These are phyloP conservation scores for Melieria omissa DNA, from an alignment of 2,888 invertebrate species.

Conservation along the genomic window DNA sequence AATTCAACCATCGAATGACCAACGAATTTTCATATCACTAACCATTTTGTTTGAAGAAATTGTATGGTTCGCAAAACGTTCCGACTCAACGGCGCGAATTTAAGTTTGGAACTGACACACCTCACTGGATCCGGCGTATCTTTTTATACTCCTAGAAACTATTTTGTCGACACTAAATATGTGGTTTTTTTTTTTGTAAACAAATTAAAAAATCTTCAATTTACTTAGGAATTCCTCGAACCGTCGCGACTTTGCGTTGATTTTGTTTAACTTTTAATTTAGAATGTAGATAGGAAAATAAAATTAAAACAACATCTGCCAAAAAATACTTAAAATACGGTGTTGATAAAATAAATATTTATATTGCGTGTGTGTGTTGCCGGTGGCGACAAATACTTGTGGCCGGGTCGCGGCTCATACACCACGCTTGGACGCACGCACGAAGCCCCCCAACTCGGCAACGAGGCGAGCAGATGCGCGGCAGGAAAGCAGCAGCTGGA, in stretches of 20 bases:
- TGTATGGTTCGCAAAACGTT: not conserved
- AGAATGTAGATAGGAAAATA: conserved; percentile 2
- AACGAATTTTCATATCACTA: not conserved
- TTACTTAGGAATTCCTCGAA: conserved; percentile 8
- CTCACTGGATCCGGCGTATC: not conserved
- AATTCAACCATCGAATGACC: no score
- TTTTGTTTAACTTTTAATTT: conserved; percentile 18
- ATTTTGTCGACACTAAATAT: not conserved
- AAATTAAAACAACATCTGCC: not conserved
- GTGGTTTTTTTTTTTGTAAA: not conserved
- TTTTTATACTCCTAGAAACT: conserved; percentile 20
- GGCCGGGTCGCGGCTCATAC: no score
- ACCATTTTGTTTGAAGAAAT: conserved; percentile 13
- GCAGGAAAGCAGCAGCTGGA: no score
- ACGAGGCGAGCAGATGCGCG: no score
- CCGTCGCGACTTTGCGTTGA: not conserved
- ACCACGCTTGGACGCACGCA: no score
- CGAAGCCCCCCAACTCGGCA: no score
- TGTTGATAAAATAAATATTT: not conserved
- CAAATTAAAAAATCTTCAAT: conserved; percentile 14
- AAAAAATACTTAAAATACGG: not conserved
- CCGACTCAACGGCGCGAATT: conserved; percentile 5
- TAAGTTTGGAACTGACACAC: conserved; percentile 8
- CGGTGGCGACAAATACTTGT: no score
- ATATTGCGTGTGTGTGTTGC: no score